These are phyloP conservation scores for Pachyuromys duprasi DNA, from an alignment of 2,797 vertebrate species.

Conservation along the genomic window DNA sequence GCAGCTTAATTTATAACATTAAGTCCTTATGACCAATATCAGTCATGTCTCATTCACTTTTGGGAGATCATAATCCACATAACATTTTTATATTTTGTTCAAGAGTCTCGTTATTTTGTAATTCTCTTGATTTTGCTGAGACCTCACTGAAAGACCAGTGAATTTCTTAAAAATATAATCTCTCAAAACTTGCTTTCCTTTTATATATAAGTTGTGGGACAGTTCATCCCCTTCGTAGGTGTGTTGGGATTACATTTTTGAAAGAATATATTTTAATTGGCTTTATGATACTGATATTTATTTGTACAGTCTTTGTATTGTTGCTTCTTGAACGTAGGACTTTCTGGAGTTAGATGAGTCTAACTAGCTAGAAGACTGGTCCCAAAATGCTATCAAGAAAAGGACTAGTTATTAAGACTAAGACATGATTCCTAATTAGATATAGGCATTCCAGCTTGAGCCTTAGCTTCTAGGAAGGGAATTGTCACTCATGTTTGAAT, in stretches of 20 bases:
- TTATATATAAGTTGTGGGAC: not conserved
- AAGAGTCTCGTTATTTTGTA: slow-evolving; percentile 55
- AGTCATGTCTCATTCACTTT: slow-evolving; percentile 47
- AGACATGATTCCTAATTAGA: not conserved
- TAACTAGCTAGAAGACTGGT: not conserved
- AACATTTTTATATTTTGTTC: slow-evolving; percentile 30
- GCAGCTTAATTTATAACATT: slow-evolving; percentile 67
- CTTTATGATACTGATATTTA: not conserved
- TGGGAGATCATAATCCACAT: slow-evolving; percentile 32
- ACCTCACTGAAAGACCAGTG: not conserved
- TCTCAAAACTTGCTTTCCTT: not conserved
- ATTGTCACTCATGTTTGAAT: not conserved
- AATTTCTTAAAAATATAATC: not conserved
- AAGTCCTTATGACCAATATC: slow-evolving; percentile 56
- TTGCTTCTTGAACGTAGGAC: not conserved
- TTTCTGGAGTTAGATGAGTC: not conserved
- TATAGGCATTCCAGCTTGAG: not conserved
- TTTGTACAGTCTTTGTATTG: too few species aligned
- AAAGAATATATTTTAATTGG: not conserved
- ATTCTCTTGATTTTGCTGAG: slow-evolving; percentile 55
- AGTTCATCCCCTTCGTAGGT: not conserved
- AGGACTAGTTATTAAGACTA: not conserved
- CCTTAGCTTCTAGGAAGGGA: not conserved
- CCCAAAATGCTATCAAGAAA: not conserved
- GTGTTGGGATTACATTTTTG: not conserved